Conservation (phyloP, 2,888 invertebrate genomes). For the Phortica magna region DNA sequence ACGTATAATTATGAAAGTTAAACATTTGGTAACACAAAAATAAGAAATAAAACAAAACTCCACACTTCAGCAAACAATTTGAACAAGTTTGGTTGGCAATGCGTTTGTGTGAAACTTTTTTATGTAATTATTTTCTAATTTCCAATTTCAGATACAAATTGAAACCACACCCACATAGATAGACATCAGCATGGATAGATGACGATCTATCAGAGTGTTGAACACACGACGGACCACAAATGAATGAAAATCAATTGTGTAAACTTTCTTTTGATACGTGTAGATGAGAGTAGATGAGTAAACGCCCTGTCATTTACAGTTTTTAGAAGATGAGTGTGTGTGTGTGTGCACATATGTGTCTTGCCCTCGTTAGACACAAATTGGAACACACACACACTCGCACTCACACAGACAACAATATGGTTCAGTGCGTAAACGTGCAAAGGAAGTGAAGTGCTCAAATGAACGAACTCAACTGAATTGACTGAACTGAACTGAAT, state of each 20-base stretch:
- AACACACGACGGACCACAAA: not conserved
- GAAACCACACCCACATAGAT: not conserved
- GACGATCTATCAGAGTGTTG: not conserved
- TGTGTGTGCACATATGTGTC: not conserved
- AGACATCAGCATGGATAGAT: not conserved
- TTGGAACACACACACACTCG: slow-evolving; percentile 21
- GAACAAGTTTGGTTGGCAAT: not conserved
- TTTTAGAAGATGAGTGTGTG: not conserved
- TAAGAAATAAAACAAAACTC: not conserved
- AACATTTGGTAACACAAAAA: not conserved
- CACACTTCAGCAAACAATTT: not conserved
- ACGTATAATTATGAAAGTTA: not conserved
- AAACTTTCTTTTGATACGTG: slow-evolving; percentile 38
- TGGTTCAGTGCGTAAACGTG: slow-evolving; percentile 47
- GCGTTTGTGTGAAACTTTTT: slow-evolving; percentile 5
- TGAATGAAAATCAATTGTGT: slow-evolving; percentile 46
- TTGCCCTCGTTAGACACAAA: slow-evolving; percentile 4
- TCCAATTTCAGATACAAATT: slow-evolving; percentile 4
- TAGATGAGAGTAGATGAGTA: slow-evolving; percentile 18
- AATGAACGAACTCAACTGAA: not conserved
- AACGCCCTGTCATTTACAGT: slow-evolving; percentile 18
- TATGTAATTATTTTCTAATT: slow-evolving; percentile 15
- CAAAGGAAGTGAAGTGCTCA: slow-evolving; percentile 6
- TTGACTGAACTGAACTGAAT: not conserved
- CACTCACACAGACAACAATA: slow-evolving; percentile 26